Percentiles rank a stretch among this genome's conserved stretches.
These are phyloP conservation scores for Anomalospiza imberbis DNA, from an alignment of 2,797 vertebrate genomes.

Conservation along the genomic window DNA sequence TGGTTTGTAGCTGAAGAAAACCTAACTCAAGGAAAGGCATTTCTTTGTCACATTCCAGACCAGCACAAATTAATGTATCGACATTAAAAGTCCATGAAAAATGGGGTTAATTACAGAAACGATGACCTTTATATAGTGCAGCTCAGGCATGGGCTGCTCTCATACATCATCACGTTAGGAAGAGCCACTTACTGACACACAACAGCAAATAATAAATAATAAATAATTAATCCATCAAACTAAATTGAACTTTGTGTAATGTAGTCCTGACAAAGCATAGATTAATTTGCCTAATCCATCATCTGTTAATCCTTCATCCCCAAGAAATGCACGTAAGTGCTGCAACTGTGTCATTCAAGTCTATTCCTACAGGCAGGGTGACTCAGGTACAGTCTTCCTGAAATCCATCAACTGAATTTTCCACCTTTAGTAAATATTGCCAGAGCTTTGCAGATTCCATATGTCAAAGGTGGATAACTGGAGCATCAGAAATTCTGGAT, in stretches of 20 bases:
- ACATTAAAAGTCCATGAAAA: conserved; percentile 56
- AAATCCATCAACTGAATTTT: background rate
- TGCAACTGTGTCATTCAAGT: background rate
- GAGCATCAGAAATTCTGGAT: background rate
- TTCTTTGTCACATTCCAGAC: conserved; percentile 23
- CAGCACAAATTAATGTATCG: conserved; percentile 10
- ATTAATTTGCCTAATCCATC: conserved; percentile 69
- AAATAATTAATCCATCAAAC: conserved; percentile 59
- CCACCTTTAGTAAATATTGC: background rate
- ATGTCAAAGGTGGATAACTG: background rate
- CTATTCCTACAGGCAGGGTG: background rate
- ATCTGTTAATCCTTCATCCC: conserved; percentile 28
- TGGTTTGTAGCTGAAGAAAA: background rate
- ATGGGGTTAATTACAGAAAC: conserved; percentile 63
- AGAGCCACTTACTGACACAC: conserved; percentile 18
- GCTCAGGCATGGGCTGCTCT: conserved; percentile 37
- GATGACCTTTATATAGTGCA: conserved; percentile 30
- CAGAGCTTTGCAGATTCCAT: background rate
- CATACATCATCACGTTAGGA: conserved; percentile 53
- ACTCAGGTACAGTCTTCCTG: background rate
- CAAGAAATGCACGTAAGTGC: background rate
- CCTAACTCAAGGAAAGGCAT: background rate
- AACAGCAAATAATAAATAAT: conserved; percentile 66
- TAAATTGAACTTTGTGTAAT: conserved; percentile 47
- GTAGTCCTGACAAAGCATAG: conserved; percentile 29